A percentile compares a stretch with the other conserved stretches of the same genome.
Evolutionary conservation across 2,888 invertebrate species (phyloP).

Genomic region (Eupithecia centaureata): DNA sequence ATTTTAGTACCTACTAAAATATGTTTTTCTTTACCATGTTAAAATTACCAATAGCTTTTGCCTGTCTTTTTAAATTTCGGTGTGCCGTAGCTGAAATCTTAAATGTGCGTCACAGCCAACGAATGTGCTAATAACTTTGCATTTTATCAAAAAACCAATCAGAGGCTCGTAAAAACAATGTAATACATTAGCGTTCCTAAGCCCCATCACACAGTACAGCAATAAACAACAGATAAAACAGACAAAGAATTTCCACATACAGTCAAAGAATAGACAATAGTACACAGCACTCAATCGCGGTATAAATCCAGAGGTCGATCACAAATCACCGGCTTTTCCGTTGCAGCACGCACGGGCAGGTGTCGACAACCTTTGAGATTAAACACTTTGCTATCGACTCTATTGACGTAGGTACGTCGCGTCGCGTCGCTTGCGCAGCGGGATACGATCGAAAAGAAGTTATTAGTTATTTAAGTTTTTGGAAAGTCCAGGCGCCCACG

Average conservation of each 20-base stretch:
- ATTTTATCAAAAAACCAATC: not conserved
- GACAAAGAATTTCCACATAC: conserved; percentile 49
- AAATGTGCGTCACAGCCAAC: no score
- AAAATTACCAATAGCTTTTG: no score
- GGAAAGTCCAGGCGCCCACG: conserved; percentile 9
- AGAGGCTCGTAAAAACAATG: not conserved
- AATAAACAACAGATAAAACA: conserved; percentile 39
- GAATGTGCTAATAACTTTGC: not conserved
- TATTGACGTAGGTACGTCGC: conserved; percentile 3
- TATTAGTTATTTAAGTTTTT: conserved; percentile 1
- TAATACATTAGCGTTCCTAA: not conserved
- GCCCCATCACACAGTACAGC: conserved; percentile 21
- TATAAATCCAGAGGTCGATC: conserved; percentile 57
- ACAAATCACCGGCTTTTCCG: conserved; percentile 66
- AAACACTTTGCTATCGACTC: conserved; percentile 18
- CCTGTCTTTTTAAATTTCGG: not conserved
- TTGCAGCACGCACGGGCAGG: conserved; percentile 57
- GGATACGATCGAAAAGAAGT: conserved; percentile 2
- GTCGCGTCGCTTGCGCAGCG: conserved; percentile 3
- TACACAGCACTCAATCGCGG: conserved; percentile 45
- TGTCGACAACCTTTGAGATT: conserved; percentile 51
- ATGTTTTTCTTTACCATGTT: no score
- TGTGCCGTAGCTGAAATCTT: no score
- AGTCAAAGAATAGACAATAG: conserved; percentile 5
- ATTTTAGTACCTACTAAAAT: no score